Evolutionary conservation across 2,113 vertebrate species (phyloP), one percentile per base, ranked within the genome.

Genomic region (Dinomys branickii): DNA sequence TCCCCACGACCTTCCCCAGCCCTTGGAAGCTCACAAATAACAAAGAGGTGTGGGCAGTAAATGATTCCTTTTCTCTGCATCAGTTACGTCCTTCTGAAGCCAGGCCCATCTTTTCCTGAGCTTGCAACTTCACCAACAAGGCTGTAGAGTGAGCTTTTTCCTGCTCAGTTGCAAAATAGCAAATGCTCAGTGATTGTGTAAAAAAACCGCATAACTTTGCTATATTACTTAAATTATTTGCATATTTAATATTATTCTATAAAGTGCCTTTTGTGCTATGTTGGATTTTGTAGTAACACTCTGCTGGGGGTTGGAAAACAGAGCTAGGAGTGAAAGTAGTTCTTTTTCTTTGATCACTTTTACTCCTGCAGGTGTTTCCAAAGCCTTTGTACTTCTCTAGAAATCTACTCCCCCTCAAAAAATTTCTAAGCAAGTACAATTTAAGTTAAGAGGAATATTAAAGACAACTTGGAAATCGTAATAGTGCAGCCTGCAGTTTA

Each of bases 1-100:
- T 91, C 88, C 82, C 92, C 65, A 28, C 2, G 12, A 88, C 88
- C 92, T 94, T 93, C 94, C 78, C 61, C 84, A 96, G 59, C 41
- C 59, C 83, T 78, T 88, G 71, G 87, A 85, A 78, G n/a, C 85
- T 94, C 73, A 94, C 96, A 94, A 87, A 91, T 88, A 96, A 96
- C 91, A 97, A 97, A 97, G 41, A 24, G 82, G 47, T 67, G 47
- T 83, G 59, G 24, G n/a, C 65, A 88, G 38, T 47, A 24, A 91
- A 95, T 95, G 41, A 85, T 56, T 82, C 84, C 69, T 90, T 77
- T 96, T 96, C 87, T 95, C 83, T 54, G 35, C 59, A 26, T 65
- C 75, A 41, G 20, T 82, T 80, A 77, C 86, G 84, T 91, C 84
- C 50, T 87, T 80, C n/a, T 41, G 87, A 87, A 92, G 7, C 44